Base-by-base conservation (phyloP, 2,113 vertebrate species). In the Calyptommatus sinebrachiatus region DNA sequence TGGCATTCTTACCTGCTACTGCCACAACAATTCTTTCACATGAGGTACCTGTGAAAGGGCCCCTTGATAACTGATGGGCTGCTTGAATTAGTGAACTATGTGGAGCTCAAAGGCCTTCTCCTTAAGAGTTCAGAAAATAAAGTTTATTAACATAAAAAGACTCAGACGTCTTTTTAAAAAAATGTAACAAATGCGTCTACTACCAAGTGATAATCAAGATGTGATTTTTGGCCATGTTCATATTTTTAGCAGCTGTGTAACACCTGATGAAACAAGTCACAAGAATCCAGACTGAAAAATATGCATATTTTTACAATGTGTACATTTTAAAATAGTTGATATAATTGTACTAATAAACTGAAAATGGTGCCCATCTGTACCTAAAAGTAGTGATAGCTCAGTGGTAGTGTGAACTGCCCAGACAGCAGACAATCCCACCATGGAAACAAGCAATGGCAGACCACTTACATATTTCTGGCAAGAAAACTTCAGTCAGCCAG, bases 1-100 rank as follows among this genome's bases (percentile, higher is more conserved):
- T 80, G 92, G 91, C 81, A 85, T 60, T 85, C 85, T 73, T 90
- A 91, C 88, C 91, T 92, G 84, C 50, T 91, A 89, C 88, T 92
- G 88, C 92, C 91, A 92, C 77, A 88, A 84, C 14, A 87, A 90
- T 70, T 65, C 81, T 82, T 84, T 69, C 87, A 80, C 85, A 66
- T 71, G 81, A 79, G 73, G 73, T 10, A 21, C 88, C 87, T 84
- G 84, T 77, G 79, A 86, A 87, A 84, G 57, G 8, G 80, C 45
- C 50, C 71, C 87, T 89, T 81, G 80, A 86, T 87, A 83, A 57
- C 77, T 79, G 85, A 83, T 85, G 83, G 87, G 88, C 81, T 85
- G 78, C 80, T 72, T 76, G 50, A 80, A 86, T 88, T 67, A 77
- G 83, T 75, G 81, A 90, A 91, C 50, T 88, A 78, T 71, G 73